Percentiles rank a stretch among this genome's conserved stretches.
Conservation (phyloP, 2,797 vertebrate species). For the Neopelma chrysocephalum region DNA sequence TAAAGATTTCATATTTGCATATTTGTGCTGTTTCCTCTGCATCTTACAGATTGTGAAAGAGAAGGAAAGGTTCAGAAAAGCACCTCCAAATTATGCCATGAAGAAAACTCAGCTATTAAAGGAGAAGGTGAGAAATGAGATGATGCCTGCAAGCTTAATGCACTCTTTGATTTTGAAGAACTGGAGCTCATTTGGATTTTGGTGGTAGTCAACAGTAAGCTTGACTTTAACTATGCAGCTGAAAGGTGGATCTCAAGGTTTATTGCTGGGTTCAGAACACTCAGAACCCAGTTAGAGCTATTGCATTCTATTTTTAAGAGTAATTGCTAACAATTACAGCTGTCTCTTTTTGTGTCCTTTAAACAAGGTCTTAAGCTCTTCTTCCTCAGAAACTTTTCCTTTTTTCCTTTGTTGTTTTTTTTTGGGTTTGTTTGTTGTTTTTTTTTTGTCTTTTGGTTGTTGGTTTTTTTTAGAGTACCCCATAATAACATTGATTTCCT, state of each 20-base stretch:
- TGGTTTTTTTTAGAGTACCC: background rate
- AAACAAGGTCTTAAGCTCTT: background rate
- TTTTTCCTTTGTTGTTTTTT: background rate
- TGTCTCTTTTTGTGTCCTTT: background rate
- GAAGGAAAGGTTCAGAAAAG: slow-evolving; percentile 97
- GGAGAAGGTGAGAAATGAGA: slow-evolving; percentile 88
- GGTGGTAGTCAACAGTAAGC: background rate
- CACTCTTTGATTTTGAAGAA: slow-evolving; percentile 8
- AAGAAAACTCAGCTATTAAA: slow-evolving; percentile 98
- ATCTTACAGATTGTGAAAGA: slow-evolving; percentile 94
- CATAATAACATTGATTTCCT: background rate
- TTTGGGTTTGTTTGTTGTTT: too few relatives aligned
- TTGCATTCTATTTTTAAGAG: background rate
- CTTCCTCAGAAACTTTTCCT: background rate
- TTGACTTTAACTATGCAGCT: background rate
- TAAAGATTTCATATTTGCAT: background rate
- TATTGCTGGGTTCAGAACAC: background rate
- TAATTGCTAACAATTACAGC: background rate
- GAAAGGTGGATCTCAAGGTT: background rate
- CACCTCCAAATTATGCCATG: slow-evolving; percentile 98
- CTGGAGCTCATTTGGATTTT: background rate
- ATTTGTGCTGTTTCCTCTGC: background rate
- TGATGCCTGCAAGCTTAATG: background rate
- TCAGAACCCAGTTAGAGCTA: background rate
- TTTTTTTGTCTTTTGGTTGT: background rate